These are phyloP conservation scores for Porphyrio hochstetteri DNA, from an alignment of 2,113 vertebrate genomes.

Conservation along the genomic window DNA sequence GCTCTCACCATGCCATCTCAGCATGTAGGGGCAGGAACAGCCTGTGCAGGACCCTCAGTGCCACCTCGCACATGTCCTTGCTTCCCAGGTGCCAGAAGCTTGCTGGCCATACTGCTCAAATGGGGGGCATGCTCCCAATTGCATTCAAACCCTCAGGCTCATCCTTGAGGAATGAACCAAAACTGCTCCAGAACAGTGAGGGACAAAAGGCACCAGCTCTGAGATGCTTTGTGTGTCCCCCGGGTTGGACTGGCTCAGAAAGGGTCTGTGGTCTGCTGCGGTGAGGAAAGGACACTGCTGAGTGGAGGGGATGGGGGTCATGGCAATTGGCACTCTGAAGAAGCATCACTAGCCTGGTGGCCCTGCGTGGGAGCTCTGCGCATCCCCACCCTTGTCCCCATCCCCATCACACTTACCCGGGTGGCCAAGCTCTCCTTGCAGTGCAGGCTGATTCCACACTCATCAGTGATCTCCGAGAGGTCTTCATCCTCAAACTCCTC, in stretches of 20 bases:
- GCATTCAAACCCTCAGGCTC: neutral
- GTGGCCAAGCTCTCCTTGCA: conserved; percentile 86
- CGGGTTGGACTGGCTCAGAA: neutral
- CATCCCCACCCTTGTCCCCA: neutral
- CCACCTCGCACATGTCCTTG: neutral
- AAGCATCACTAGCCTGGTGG: neutral
- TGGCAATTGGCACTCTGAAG: neutral
- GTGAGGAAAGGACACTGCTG: neutral
- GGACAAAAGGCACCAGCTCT: neutral
- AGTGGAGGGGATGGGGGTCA: accelerated
- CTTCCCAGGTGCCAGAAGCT: neutral
- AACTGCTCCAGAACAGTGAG: neutral
- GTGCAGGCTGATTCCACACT: conserved; percentile 92
- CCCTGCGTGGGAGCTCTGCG: neutral
- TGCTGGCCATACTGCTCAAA: accelerated
- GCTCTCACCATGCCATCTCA: neutral
- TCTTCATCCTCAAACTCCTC: conserved; percentile 99
- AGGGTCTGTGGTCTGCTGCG: neutral
- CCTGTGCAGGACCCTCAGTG: neutral
- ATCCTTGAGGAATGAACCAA: neutral
- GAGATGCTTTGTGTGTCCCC: neutral
- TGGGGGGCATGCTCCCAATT: neutral
- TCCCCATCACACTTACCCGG: conserved; percentile 74
- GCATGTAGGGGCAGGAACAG: neutral
- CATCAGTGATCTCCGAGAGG: conserved; percentile 95